Evolutionary conservation across 2,888 invertebrate species (phyloP).

Genomic region (Catocala nupta): DNA sequence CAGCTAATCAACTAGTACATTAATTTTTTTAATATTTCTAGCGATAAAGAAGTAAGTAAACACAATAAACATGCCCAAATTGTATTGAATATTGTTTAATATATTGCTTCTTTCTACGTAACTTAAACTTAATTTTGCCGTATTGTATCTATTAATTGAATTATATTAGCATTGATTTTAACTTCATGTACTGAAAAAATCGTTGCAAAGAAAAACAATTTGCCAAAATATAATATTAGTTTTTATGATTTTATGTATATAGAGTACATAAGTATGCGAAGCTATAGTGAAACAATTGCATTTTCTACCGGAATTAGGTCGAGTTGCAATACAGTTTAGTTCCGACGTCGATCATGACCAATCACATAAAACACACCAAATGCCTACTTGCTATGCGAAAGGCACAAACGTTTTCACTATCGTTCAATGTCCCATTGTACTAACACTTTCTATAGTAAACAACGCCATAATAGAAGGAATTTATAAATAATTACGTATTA

Average conservation of each 20-base stretch:
- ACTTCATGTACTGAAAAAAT: too few species aligned
- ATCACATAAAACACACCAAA: constrained; percentile 57
- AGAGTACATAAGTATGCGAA: neutral
- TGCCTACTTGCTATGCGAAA: constrained; percentile 70
- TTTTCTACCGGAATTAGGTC: constrained; percentile 41
- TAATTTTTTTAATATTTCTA: too few species aligned
- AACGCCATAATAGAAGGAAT: constrained; percentile 62
- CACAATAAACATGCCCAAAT: too few species aligned
- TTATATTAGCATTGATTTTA: too few species aligned
- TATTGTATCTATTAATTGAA: too few species aligned
- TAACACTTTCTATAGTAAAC: constrained; percentile 81
- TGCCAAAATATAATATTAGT: neutral
- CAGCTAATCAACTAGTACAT: too few species aligned
- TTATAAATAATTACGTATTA: constrained; percentile 59
- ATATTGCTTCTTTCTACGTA: too few species aligned
- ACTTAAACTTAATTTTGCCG: too few species aligned
- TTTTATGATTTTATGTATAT: too few species aligned
- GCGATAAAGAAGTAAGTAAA: too few species aligned
- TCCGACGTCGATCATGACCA: constrained; percentile 48
- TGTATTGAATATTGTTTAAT: too few species aligned
- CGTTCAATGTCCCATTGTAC: constrained; percentile 79
- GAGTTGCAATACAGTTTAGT: constrained; percentile 35
- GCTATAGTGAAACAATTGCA: constrained; percentile 20
- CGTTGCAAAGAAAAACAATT: neutral
- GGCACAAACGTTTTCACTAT: constrained; percentile 79